These are phyloP conservation scores for Rhabdomys pumilio DNA, from an alignment of 2,797 vertebrate species.

Conservation along the genomic window DNA sequence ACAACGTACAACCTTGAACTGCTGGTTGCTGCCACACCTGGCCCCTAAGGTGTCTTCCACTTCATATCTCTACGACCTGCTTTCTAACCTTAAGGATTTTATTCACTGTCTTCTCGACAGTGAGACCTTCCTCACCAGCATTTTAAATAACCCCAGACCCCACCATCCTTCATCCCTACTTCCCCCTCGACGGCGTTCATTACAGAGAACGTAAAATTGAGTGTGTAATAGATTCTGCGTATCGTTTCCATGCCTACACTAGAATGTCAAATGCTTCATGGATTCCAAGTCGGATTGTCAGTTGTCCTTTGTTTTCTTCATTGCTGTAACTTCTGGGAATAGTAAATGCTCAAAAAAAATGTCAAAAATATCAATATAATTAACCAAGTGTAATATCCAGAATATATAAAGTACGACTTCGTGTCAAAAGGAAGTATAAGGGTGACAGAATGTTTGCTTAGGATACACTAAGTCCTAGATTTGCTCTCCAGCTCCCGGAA, in stretches of 20 bases:
- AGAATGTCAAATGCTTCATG: not conserved
- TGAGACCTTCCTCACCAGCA: not conserved
- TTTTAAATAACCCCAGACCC: conserved; percentile 15
- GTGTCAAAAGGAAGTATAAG: not conserved
- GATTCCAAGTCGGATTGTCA: not conserved
- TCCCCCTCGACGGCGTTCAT: not conserved
- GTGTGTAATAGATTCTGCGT: not conserved
- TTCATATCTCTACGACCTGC: not conserved
- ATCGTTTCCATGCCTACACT: not conserved
- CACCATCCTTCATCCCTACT: not conserved
- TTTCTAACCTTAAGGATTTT: not conserved
- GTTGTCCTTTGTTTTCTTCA: not conserved
- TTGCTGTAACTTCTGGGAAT: not conserved
- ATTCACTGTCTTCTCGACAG: not conserved
- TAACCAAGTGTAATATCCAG: not conserved
- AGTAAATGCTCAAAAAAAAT: conserved; percentile 5
- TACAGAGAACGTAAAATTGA: conserved; percentile 30
- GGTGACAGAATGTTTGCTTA: not conserved
- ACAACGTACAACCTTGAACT: not conserved
- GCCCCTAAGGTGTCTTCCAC: not conserved
- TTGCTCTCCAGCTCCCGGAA: not conserved
- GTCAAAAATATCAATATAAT: not conserved
- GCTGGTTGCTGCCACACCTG: not conserved
- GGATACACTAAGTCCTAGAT: not conserved
- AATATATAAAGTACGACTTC: not conserved